Base-by-base conservation (phyloP, 1,140 invertebrate species). In the Sinella curviseta region DNA sequence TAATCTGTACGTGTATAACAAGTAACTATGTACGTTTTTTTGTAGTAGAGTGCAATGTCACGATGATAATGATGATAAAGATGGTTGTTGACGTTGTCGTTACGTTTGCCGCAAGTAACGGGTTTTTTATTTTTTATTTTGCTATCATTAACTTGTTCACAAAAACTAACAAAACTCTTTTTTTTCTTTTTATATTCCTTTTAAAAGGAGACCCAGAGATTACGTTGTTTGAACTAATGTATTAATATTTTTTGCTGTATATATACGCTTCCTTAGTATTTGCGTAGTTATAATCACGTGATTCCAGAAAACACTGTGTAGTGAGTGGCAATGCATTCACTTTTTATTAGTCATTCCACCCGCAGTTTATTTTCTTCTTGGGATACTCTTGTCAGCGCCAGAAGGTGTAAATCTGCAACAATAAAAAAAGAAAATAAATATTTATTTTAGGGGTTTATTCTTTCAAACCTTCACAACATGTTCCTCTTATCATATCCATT, bases 341-440 rank as follows among this genome's bases (percentile, higher is more conserved):
- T 8, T 48, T 48, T 48, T 48, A 12, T 8, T 20, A 48, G 39
- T 48, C 39, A 48, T 48, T 48, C 39, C 39, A 48, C 39, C 39
- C 14, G 57, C 26, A n/a, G 39, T 48, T 48, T 65, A 26, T 14
- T 65, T 16, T 65, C 24, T n/a, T 65, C 26, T 65, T 26, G 4
- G 8, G 57, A n/a, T 65, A 26, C 24, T 17, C 16, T n/a, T 65
- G 57, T 65, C 57, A 26, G 57, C 57, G 57, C 39, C 57, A 16
- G 57, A n/a, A n/a, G 16, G 57, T 65, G 57, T 65, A 65, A 26
- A 65, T 65, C 57, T 65, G 57, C 57, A 65, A 65, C 57, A 65
- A 65, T 65, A 65, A 65, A 65, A 65, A 65, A 65, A 65, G 4
- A 48, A 48, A 48, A 48, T 48, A 48, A 48, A 48, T 48, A 48